Percentiles rank a stretch among this genome's conserved stretches.
phyloP scores from a whole-genome alignment of 1,140 invertebrate species.

The Pygmarrhopalites habei region DNA sequence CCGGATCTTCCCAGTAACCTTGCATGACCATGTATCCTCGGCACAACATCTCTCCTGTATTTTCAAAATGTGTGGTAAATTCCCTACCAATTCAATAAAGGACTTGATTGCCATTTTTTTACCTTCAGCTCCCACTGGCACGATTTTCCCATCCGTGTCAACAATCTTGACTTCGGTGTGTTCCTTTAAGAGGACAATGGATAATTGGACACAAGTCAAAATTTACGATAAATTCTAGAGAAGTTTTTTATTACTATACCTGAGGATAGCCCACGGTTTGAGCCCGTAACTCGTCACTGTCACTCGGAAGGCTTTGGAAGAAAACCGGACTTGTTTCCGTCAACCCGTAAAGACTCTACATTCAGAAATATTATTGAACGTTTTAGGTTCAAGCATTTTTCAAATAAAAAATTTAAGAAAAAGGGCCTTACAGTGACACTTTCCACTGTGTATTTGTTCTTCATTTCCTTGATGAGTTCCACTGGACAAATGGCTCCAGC shows the following conservation, averaged over 20 bases:
- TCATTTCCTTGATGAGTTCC: constrained; percentile 31
- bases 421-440: no score
- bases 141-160: constrained; percentile 56
- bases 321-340: constrained; percentile 29
- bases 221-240: no score
- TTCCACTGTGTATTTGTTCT: constrained; percentile 26
- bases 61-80: no score
- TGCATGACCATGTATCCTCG: constrained; percentile 53
- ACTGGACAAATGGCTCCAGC: constrained; percentile 29
- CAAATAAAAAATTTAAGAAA: no score
- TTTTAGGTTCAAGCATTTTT: no score
- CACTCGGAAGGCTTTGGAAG: constrained; percentile 21
- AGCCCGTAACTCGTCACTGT: constrained; percentile 20
- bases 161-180: constrained; percentile 19
- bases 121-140: constrained; percentile 49
- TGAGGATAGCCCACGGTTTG: constrained; percentile 31
- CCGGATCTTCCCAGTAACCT: constrained; percentile 53
- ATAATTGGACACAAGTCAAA: no score
- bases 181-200: no score
- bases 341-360: constrained; percentile 25
- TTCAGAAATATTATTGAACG: no score
- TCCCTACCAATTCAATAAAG: no score
- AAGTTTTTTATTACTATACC: no score
- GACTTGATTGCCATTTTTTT: no score
- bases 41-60: constrained; percentile 54